Evolutionary conservation across 2,113 vertebrate species (phyloP).

Genomic region (Cavia porcellus): DNA sequence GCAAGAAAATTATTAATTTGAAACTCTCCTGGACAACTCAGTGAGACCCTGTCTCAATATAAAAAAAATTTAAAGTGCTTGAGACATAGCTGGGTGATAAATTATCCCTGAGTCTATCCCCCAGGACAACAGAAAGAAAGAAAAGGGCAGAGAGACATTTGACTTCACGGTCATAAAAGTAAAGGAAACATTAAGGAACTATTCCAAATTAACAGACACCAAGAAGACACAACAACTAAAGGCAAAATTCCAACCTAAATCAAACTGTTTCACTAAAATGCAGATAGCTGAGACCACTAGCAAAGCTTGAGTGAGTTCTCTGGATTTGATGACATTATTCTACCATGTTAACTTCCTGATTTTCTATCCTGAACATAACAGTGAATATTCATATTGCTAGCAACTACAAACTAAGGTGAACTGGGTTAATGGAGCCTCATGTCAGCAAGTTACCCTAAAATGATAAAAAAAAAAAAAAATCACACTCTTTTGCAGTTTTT

Average conservation of each 20-base stretch:
- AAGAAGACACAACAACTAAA: neutral
- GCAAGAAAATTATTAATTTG: neutral
- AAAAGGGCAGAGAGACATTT: neutral
- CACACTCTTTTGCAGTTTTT: neutral
- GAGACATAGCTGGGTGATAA: neutral
- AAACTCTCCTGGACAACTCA: neutral
- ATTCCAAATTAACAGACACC: neutral
- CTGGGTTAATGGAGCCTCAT: neutral
- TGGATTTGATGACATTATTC: neutral
- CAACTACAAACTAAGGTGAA: neutral
- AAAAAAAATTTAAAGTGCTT: neutral
- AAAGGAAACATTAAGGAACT: neutral
- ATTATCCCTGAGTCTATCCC: neutral
- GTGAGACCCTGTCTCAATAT: neutral
- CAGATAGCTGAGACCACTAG: neutral
- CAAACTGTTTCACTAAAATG: neutral
- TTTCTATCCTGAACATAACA: neutral
- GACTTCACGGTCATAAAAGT: neutral
- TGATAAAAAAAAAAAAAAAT: neutral
- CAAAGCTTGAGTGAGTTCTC: neutral
- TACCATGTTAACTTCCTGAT: neutral
- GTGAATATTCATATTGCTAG: neutral
- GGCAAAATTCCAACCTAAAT: neutral
- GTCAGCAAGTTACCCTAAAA: neutral
- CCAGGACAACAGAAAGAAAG: neutral